phyloP scores from a whole-genome alignment of 2,113 vertebrate genomes.

The Ciconia boyciana region DNA sequence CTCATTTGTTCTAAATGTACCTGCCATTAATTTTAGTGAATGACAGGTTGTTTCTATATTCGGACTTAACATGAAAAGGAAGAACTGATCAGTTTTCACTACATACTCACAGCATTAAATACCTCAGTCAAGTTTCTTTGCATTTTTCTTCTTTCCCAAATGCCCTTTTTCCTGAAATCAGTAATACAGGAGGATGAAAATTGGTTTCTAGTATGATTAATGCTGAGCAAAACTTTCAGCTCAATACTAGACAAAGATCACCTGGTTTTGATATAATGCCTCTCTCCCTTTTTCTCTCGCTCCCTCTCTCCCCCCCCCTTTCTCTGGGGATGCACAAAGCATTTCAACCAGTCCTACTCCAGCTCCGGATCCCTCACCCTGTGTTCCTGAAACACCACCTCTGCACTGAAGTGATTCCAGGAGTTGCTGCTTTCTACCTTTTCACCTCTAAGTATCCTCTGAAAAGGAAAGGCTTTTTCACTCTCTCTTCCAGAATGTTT shows the following conservation, averaged over 20 bases:
- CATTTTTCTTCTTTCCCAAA: constrained; percentile 27
- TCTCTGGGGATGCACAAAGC: constrained; percentile 26
- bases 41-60: neutral
- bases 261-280: constrained; percentile 35
- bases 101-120: constrained; percentile 4
- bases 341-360: neutral
- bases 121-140: neutral
- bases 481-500: constrained; percentile 11
- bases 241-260: constrained; percentile 34
- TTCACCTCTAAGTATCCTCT: neutral
- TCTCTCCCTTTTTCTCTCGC: neutral
- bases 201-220: constrained; percentile 46
- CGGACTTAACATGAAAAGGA: neutral
- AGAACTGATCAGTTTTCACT: neutral
- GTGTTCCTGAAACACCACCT: neutral
- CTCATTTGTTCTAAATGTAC: constrained; percentile 28
- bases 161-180: neutral
- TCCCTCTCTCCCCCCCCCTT: neutral
- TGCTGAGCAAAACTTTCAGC: constrained; percentile 43
- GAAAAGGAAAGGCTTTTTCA: constrained; percentile 18
- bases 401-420: neutral
- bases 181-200: constrained; percentile 33
- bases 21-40: constrained; percentile 23
- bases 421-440: neutral
- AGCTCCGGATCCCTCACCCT: neutral